Conservation (phyloP, 30 jellyfish, hydroid and myxozoan species). For the Chrysaora quinquecirrha region DNA sequence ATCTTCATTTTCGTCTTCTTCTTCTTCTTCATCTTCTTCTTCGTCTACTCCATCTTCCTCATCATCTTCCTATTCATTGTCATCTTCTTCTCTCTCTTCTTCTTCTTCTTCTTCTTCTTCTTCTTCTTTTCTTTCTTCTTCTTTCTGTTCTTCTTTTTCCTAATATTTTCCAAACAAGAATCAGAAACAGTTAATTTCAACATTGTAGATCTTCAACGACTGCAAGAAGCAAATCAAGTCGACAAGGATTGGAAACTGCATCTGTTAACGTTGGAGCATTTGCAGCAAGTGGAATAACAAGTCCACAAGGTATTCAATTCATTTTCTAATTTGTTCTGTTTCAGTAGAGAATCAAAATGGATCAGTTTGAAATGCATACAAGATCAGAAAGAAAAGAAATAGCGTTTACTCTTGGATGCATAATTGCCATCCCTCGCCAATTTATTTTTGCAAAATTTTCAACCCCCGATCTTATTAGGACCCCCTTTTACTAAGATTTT, state of each 20-base stretch:
- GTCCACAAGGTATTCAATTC: constrained; percentile 31
- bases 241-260: constrained; percentile 68
- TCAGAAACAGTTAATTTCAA: background rate
- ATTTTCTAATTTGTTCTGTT: background rate
- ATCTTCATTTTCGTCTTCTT: too few species aligned
- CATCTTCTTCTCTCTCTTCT: too few species aligned
- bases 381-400: too few species aligned
- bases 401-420: background rate
- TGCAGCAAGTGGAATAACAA: constrained; percentile 51
- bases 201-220: constrained; percentile 32
- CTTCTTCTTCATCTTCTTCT: too few species aligned
- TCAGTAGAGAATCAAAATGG: background rate
- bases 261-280: constrained; percentile 72
- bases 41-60: too few species aligned
- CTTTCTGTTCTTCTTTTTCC: too few species aligned
- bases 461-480: background rate
- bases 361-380: too few species aligned
- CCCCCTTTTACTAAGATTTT: background rate
- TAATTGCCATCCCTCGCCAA: too few species aligned
- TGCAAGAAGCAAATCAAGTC: constrained; percentile 41
- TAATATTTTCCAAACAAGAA: too few species aligned
- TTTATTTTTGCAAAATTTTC: background rate
- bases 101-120: too few species aligned
- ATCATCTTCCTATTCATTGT: too few species aligned
- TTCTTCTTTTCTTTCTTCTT: too few species aligned